Conservation (phyloP, 2,888 invertebrate genomes). For the Hydropsyche betteni region DNA sequence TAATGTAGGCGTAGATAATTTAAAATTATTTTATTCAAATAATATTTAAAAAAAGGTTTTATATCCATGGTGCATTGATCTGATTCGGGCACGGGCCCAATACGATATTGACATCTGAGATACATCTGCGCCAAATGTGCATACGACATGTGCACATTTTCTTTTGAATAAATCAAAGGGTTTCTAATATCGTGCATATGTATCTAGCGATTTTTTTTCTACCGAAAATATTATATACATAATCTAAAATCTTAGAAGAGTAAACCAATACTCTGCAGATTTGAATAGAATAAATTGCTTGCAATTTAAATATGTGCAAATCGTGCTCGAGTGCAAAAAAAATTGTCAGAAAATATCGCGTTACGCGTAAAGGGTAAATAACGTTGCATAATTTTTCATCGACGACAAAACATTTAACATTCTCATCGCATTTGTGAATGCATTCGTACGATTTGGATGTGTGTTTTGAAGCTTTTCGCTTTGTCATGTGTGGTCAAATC, state of each 20-base stretch:
- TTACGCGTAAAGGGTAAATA: constrained; percentile 1
- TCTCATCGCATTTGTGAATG: neutral
- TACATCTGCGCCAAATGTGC: constrained; percentile 49
- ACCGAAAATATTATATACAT: constrained; percentile 1
- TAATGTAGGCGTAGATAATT: too few relatives aligned
- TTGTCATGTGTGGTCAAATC: constrained; percentile 24
- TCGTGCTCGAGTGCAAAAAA: neutral
- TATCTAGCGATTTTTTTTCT: neutral
- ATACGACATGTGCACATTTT: constrained; percentile 41
- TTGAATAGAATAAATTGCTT: neutral
- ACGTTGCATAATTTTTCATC: constrained; percentile 21
- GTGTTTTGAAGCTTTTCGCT: constrained; percentile 6
- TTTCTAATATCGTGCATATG: constrained; percentile 34
- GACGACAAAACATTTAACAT: constrained; percentile 2
- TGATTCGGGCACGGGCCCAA: constrained; percentile 43
- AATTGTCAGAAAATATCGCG: neutral
- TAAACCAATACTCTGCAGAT: neutral
- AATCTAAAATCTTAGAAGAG: neutral
- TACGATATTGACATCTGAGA: constrained; percentile 46
- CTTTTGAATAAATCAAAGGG: constrained; percentile 46
- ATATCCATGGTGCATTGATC: constrained; percentile 5
- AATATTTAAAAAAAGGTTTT: constrained; percentile 1
- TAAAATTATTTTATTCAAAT: neutral
- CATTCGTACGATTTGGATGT: constrained; percentile 26
- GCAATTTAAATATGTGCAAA: constrained; percentile 4